Evolutionary conservation across 2,888 invertebrate genomes (phyloP).

Genomic region (Amblyteles armatorius): DNA sequence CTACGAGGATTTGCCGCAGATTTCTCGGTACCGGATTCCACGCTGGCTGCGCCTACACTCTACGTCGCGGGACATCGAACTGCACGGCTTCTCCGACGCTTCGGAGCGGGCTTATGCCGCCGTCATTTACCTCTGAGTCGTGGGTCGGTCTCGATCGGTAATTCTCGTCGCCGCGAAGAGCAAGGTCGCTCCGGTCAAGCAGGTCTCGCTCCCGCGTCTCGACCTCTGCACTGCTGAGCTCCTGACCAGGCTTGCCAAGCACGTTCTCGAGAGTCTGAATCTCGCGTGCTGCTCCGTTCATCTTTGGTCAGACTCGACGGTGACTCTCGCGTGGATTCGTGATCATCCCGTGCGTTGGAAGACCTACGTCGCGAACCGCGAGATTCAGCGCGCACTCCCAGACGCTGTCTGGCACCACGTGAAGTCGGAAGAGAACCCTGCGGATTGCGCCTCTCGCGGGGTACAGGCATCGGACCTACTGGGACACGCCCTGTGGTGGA

Average conservation of each 20-base stretch:
- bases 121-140: slow-evolving; percentile 42
- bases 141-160: not conserved
- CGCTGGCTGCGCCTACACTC: slow-evolving; percentile 41
- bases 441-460: slow-evolving; percentile 70
- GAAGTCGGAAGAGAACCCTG: slow-evolving; percentile 70
- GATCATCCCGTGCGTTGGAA: slow-evolving; percentile 53
- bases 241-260: not conserved
- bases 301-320: slow-evolving; percentile 70
- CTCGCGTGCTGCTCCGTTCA: not conserved
- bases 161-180: not conserved
- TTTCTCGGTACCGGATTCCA: slow-evolving; percentile 8
- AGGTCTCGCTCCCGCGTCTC: slow-evolving; percentile 5
- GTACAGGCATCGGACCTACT: not conserved
- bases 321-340: not conserved
- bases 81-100: slow-evolving; percentile 63
- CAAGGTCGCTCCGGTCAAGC: slow-evolving; percentile 4
- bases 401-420: slow-evolving; percentile 71
- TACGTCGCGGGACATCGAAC: not conserved
- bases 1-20: not conserved
- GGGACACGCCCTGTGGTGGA: slow-evolving; percentile 40
- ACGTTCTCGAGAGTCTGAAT: not conserved
- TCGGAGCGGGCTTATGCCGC: slow-evolving; percentile 58
- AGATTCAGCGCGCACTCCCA: slow-evolving; percentile 66
- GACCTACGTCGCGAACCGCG: slow-evolving; percentile 72
- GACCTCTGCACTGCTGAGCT: slow-evolving; percentile 1